phyloP scores from a whole-genome alignment of 2,797 vertebrate species.

The Ptychadena robeensis region DNA sequence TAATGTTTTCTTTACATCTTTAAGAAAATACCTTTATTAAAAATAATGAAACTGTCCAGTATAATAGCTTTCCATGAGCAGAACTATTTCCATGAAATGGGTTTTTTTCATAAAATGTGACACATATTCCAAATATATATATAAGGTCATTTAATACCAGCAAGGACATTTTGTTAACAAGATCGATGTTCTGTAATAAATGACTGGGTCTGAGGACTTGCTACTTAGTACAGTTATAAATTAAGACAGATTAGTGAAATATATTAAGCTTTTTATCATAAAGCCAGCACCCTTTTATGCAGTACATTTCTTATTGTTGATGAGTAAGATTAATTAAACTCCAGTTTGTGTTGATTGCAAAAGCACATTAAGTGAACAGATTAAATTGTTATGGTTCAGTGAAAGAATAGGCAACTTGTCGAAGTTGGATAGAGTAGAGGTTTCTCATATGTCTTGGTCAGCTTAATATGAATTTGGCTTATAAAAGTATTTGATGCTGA shows the following conservation, averaged over 20 bases:
- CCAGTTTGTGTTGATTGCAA: slow-evolving; percentile 18
- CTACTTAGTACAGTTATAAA: neutral
- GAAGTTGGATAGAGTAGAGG: neutral
- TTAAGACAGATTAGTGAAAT: slow-evolving; percentile 24
- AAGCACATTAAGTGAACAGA: slow-evolving; percentile 24
- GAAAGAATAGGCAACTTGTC: slow-evolving; percentile 20
- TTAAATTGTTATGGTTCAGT: slow-evolving; percentile 30
- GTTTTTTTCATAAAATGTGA: neutral
- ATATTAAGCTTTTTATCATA: slow-evolving; percentile 16
- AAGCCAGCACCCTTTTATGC: neutral
- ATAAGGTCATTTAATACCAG: neutral
- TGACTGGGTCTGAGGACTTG: neutral
- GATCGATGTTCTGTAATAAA: slow-evolving; percentile 1
- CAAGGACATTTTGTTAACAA: slow-evolving; percentile 1
- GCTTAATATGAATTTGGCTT: neutral
- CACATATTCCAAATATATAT: neutral
- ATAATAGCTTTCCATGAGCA: neutral
- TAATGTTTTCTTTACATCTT: too few species aligned
- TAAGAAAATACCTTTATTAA: neutral
- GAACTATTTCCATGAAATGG: neutral
- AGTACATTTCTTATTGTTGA: slow-evolving; percentile 16
- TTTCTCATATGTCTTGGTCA: neutral
- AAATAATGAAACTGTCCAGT: neutral
- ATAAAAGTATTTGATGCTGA: neutral
- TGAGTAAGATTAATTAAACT: slow-evolving; percentile 34